phyloP scores from a whole-genome alignment of 2,888 invertebrate genomes.

The Campaea margaritaria region DNA sequence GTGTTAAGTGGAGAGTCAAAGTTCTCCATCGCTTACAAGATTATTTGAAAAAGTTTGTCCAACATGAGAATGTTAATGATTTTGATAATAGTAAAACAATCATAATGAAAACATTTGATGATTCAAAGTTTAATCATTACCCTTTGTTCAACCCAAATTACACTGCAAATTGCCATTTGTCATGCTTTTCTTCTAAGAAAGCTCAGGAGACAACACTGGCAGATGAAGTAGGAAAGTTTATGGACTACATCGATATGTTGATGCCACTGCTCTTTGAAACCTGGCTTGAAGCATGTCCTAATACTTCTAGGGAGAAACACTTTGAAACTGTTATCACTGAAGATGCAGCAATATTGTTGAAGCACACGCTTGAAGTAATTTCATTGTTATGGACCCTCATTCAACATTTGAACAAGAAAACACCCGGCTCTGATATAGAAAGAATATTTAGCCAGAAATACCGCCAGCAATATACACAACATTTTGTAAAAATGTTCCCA shows the following conservation, averaged over 20 bases:
- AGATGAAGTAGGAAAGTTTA: conserved; percentile 81
- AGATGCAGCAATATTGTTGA: conserved; percentile 87
- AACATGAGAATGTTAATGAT: conserved; percentile 56
- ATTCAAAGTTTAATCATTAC: conserved; percentile 59
- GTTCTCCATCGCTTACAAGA: conserved; percentile 89
- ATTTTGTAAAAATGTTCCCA: conserved; percentile 86
- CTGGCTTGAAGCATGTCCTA: conserved; percentile 92
- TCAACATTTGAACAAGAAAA: conserved; percentile 62
- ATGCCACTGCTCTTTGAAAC: conserved; percentile 92
- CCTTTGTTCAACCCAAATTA: conserved; percentile 65
- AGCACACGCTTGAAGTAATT: conserved; percentile 87
- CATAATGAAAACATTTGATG: conserved; percentile 57
- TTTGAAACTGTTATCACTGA: conserved; percentile 82
- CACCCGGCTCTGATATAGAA: conserved; percentile 71
- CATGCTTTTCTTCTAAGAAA: conserved; percentile 75
- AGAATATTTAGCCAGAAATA: conserved; percentile 83
- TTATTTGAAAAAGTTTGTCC: conserved; percentile 67
- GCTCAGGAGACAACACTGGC: conserved; percentile 59
- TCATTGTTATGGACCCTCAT: conserved; percentile 84
- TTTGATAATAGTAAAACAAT: conserved; percentile 39
- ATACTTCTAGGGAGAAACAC: conserved; percentile 63
- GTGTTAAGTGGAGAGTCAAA: conserved; percentile 91
- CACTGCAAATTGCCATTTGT: conserved; percentile 66
- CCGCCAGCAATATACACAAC: conserved; percentile 80
- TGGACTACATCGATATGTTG: conserved; percentile 87